Base-by-base conservation (phyloP, 1,140 invertebrate species). In the Drosophila quadrilineata region DNA sequence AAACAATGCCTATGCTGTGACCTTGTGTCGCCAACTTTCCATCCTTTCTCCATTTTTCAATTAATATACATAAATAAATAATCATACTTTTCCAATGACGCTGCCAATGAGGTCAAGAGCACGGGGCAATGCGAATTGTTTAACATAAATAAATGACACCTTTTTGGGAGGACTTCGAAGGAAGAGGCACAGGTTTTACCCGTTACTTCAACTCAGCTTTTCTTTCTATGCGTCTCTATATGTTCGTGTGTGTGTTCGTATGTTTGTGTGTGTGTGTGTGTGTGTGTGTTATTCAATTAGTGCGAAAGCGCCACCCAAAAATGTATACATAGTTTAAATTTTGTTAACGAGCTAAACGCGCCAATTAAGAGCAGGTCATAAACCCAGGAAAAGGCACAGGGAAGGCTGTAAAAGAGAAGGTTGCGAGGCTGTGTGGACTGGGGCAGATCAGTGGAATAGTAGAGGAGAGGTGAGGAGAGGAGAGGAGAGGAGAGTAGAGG, bases 281-380 rank as follows among this genome's bases (percentile, higher is more conserved):
- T 52, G 22, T 60, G 56, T 45, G 41, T 62, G 71, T 85, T 75
- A 84, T 71, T 85, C 58, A 84, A 84, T 84, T 85, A 84, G 79
- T 60, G 57, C 28, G 53, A 63, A 56, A 19, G 29, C 24, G n/a
- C n/a, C n/a, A n/a, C 49, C 54, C 62, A 56, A 65, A 56, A 71
- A 75, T 72, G 62, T 54, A 62, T 59, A 77, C 77, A 84, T 82
- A 85, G 79, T 85, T 85, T 56, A 68, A 84, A 74, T 71, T 60
- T 86, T 63, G 79, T 80, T 85, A 79, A 85, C 79, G 71, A 85
- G 79, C 79, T 85, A 85, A 85, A 80, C 79, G 79, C 71, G 63
- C 75, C 80, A 85, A 85, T 85, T 85, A 85, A 71, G 65, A 73
- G 52, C 38, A 43, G 52, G 52, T 54, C 52, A 48, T 48, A 48